phyloP scores from a whole-genome alignment of 1,140 invertebrate genomes.

The Chironomus striatipennis region DNA sequence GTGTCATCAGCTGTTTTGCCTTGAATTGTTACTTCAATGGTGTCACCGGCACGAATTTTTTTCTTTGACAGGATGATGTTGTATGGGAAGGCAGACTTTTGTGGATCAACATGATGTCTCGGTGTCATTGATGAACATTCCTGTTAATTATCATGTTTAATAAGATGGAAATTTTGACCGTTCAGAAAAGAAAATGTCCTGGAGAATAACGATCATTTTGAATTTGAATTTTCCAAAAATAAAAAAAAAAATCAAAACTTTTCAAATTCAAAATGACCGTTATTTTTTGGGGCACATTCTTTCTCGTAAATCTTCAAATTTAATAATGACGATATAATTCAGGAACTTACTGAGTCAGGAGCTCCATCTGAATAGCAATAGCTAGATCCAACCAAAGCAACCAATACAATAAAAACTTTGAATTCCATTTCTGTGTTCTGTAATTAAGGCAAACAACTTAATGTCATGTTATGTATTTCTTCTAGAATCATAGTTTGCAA shows the following conservation, averaged over 20 bases:
- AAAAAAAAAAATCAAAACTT: too few species aligned
- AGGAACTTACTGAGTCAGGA: conserved; percentile 31
- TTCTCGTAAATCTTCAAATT: too few species aligned
- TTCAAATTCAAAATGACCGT: too few species aligned
- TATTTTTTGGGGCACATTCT: too few species aligned
- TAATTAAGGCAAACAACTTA: not conserved
- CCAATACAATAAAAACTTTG: not conserved
- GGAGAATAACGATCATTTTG: too few species aligned
- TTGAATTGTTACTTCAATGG: conserved; percentile 38
- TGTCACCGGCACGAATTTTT: conserved; percentile 33
- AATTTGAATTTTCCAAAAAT: too few species aligned
- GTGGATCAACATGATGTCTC: conserved; percentile 41
- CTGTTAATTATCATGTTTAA: not conserved
- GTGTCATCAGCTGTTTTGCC: conserved; percentile 38
- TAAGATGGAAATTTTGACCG: too few species aligned
- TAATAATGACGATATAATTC: too few species aligned
- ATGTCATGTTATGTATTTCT: not conserved
- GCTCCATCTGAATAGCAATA: conserved; percentile 42
- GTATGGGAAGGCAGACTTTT: conserved; percentile 41
- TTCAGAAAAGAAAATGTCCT: too few species aligned
- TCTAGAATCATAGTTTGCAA: not conserved
- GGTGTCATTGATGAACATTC: conserved; percentile 46
- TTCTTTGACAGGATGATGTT: conserved; percentile 41
- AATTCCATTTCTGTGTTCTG: not conserved
- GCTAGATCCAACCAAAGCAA: not conserved